phyloP scores from a whole-genome alignment of 2,113 vertebrate genomes.

The Gambusia holbrooki region DNA sequence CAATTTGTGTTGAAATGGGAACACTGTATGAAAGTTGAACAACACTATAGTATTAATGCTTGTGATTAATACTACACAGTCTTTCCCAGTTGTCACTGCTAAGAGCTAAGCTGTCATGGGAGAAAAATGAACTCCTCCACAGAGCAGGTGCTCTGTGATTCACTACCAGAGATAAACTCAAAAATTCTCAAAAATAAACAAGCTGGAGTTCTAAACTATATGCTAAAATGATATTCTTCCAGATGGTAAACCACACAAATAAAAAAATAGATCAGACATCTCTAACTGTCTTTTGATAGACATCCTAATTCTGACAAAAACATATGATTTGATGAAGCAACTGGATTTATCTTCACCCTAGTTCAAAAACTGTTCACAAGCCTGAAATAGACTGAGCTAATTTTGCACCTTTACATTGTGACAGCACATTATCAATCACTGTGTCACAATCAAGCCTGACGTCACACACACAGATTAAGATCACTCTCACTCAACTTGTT shows the following conservation, averaged over 20 bases:
- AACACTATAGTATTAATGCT: not conserved
- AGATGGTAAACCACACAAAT: too few relatives aligned
- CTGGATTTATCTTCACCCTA: not conserved
- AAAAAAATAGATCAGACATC: too few relatives aligned
- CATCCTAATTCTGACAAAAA: not conserved
- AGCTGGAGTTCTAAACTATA: too few relatives aligned
- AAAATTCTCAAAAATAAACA: too few relatives aligned
- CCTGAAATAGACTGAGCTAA: not conserved
- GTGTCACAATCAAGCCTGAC: constrained; percentile 11
- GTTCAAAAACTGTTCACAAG: not conserved
- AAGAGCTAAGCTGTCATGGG: constrained; percentile 34
- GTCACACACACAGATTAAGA: not conserved
- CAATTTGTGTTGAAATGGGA: not conserved
- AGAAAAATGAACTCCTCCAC: constrained; percentile 13
- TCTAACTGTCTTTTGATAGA: too few relatives aligned
- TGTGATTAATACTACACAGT: too few relatives aligned
- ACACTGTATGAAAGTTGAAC: not conserved
- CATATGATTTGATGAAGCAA: not conserved
- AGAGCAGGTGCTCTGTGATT: constrained; percentile 33
- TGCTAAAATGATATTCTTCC: too few relatives aligned
- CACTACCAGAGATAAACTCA: too few relatives aligned
- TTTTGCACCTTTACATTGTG: not conserved
- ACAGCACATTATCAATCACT: not conserved
- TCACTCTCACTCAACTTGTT: not conserved
- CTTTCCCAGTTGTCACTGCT: constrained; percentile 5